phyloP scores from a whole-genome alignment of 1,140 invertebrate species.

The Magallana ariakensis region DNA sequence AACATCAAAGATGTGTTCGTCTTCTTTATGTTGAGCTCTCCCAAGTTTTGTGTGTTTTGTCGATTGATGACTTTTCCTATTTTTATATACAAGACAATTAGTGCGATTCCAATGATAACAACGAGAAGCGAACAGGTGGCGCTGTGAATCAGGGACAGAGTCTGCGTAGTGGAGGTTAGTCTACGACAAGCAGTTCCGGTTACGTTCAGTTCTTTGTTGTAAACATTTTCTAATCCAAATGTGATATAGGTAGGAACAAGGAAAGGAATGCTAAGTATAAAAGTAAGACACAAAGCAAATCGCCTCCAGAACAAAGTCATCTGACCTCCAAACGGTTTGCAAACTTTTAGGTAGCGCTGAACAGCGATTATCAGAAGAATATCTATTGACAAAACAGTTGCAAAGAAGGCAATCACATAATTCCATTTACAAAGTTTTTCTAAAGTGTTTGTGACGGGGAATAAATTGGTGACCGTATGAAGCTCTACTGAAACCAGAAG shows the following conservation, averaged over 20 bases:
- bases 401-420: conserved; percentile 30
- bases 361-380: conserved; percentile 41
- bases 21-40: background rate
- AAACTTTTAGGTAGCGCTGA: conserved; percentile 52
- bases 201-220: background rate
- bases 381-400: background rate
- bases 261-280: conserved; percentile 5
- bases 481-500: conserved; percentile 28
- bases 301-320: conserved; percentile 41
- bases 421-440: conserved; percentile 37
- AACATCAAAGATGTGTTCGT: conserved; percentile 12
- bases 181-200: conserved; percentile 27
- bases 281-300: conserved; percentile 32
- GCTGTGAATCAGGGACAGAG: background rate
- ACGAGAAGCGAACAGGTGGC: background rate
- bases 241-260: conserved; percentile 37
- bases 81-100: background rate
- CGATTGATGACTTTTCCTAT: background rate
- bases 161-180: background rate
- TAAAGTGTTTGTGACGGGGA: conserved; percentile 37
- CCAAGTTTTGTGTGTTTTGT: background rate
- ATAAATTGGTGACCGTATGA: conserved; percentile 14
- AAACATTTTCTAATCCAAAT: conserved; percentile 8
- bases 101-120: background rate
- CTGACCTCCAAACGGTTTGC: conserved; percentile 43